These are phyloP conservation scores for Exocentrus adspersus DNA, from an alignment of 2,888 invertebrate genomes.

Conservation along the genomic window DNA sequence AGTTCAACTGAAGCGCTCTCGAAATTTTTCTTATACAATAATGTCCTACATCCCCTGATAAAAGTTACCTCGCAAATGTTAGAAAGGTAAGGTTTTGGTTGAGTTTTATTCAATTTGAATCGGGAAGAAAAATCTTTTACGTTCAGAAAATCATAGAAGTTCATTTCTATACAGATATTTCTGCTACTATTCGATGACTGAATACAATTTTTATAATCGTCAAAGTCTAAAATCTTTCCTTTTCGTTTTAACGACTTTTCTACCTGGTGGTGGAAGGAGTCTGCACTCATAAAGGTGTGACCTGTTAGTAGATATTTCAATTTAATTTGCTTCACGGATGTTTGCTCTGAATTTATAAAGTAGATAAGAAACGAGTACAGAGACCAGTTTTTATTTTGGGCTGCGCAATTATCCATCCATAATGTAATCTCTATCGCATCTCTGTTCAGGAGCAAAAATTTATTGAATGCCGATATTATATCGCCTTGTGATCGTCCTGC, in stretches of 20 bases:
- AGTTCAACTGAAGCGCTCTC: neutral
- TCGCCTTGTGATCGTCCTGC: neutral
- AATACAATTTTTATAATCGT: neutral
- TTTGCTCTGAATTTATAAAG: neutral
- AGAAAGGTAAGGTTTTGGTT: neutral
- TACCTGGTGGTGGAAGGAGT: neutral
- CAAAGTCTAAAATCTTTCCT: neutral
- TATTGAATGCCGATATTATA: conserved; percentile 2
- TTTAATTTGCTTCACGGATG: neutral
- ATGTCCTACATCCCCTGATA: neutral
- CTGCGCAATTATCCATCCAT: neutral
- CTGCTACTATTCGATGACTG: neutral
- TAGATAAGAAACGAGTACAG: neutral
- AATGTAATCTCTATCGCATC: neutral
- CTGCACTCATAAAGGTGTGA: neutral
- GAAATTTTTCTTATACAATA: neutral
- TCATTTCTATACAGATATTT: neutral
- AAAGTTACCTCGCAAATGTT: neutral
- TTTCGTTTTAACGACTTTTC: neutral
- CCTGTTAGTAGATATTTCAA: neutral
- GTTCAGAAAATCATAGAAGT: neutral
- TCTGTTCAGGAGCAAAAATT: neutral
- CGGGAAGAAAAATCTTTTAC: neutral
- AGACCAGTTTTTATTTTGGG: neutral
- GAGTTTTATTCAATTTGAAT: neutral